Conservation (phyloP, 2,888 invertebrate species). For the Polia nebulosa region DNA sequence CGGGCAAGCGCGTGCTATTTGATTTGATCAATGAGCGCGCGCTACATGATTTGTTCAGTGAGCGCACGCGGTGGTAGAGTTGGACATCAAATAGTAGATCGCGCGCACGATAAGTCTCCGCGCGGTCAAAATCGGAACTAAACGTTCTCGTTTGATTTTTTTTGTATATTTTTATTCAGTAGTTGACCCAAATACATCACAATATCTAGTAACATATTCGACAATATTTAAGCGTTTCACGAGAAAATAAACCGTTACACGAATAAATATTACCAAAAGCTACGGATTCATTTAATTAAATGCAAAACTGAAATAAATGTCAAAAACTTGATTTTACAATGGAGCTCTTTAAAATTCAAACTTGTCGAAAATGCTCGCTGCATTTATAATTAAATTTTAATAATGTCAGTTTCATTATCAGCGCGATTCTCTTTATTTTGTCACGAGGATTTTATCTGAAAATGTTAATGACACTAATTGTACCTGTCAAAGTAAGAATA, state of each 20-base stretch:
- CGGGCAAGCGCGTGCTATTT: too few relatives aligned
- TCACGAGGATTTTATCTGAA: slow-evolving; percentile 14
- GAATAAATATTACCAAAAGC: background rate
- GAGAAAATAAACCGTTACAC: background rate
- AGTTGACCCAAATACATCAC: background rate
- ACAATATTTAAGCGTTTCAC: background rate
- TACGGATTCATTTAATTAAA: background rate
- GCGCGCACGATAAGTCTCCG: too few relatives aligned
- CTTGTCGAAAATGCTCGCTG: background rate
- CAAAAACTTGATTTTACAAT: slow-evolving; percentile 16
- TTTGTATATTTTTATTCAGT: background rate
- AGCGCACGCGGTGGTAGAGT: too few relatives aligned
- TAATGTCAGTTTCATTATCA: slow-evolving; percentile 27
- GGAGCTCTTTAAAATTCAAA: slow-evolving; percentile 11
- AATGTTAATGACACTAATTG: background rate
- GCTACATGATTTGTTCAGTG: too few relatives aligned
- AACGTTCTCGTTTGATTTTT: too few relatives aligned
- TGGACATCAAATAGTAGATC: too few relatives aligned
- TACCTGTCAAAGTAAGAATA: background rate
- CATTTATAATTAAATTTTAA: slow-evolving; percentile 45
- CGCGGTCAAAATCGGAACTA: too few relatives aligned
- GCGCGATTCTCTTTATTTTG: slow-evolving; percentile 10
- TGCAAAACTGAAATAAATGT: slow-evolving; percentile 6
- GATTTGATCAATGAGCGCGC: too few relatives aligned
- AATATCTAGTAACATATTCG: background rate